Percentiles rank a stretch among this genome's conserved stretches.
These are phyloP conservation scores for Microctonus brassicae DNA, from an alignment of 2,888 invertebrate species.

Conservation along the genomic window DNA sequence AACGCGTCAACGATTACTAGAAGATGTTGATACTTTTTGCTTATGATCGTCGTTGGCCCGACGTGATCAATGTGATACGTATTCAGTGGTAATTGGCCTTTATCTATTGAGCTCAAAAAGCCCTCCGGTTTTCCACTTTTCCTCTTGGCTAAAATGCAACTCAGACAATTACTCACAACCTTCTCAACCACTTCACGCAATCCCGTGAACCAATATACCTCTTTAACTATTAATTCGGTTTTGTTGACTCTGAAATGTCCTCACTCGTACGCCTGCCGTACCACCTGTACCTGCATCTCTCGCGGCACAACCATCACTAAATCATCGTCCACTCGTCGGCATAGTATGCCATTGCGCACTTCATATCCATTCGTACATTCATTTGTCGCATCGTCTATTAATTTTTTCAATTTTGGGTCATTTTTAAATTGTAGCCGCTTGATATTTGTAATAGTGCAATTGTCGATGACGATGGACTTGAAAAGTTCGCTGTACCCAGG, in stretches of 20 bases:
- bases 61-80: slow-evolving; percentile 62
- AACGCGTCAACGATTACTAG: slow-evolving; percentile 28
- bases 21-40: slow-evolving; percentile 41
- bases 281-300: slow-evolving; percentile 59
- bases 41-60: slow-evolving; percentile 55
- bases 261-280: slow-evolving; percentile 54
- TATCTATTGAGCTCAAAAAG: slow-evolving; percentile 55
- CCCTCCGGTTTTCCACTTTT: slow-evolving; percentile 59
- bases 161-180: slow-evolving; percentile 42
- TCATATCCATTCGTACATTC: not conserved
- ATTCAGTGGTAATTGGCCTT: slow-evolving; percentile 53
- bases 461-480: not conserved
- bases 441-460: not conserved
- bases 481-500: not conserved
- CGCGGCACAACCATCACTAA: slow-evolving; percentile 54
- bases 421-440: not conserved
- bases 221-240: slow-evolving; percentile 49
- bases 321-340: slow-evolving; percentile 16
- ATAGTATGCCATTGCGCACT: slow-evolving; percentile 29
- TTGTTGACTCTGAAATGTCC: slow-evolving; percentile 61
- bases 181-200: slow-evolving; percentile 42
- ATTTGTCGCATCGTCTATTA: slow-evolving; percentile 12
- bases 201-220: slow-evolving; percentile 52
- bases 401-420: too few relatives aligned
- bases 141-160: slow-evolving; percentile 43